Percentiles rank a stretch among this genome's conserved stretches.
Conservation (phyloP, 2,113 vertebrate species). For the Austrofundulus limnaeus region DNA sequence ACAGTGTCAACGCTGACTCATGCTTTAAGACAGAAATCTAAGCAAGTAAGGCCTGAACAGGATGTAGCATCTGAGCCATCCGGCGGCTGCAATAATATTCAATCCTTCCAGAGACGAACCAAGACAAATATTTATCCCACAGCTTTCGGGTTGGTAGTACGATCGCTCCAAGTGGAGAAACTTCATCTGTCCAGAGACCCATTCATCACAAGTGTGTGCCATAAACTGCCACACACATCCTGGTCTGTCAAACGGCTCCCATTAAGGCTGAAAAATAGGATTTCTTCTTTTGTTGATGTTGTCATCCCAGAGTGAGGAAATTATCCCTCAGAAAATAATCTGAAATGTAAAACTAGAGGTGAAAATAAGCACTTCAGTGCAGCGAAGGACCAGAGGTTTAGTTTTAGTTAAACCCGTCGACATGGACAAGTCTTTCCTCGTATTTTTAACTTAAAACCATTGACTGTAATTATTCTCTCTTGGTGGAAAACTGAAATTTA, state of each 20-base stretch:
- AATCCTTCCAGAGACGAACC: slow-evolving; percentile 43
- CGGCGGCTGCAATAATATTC: slow-evolving; percentile 44
- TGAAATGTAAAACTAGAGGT: not conserved
- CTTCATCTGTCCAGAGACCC: slow-evolving; percentile 42
- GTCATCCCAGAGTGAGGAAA: slow-evolving; percentile 2
- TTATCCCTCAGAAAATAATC: too few relatives aligned
- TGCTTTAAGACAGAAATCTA: too few relatives aligned
- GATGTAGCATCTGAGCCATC: slow-evolving; percentile 27
- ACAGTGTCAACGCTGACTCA: slow-evolving; percentile 6
- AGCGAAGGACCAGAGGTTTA: too few relatives aligned
- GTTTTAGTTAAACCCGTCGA: too few relatives aligned
- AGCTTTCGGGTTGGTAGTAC: slow-evolving; percentile 21
- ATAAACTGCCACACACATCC: not conserved
- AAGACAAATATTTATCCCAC: slow-evolving; percentile 62
- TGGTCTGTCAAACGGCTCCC: slow-evolving; percentile 3
- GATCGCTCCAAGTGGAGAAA: slow-evolving; percentile 31
- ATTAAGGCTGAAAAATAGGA: not conserved
- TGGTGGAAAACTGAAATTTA: too few relatives aligned
- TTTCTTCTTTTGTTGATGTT: not conserved
- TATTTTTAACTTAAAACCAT: too few relatives aligned
- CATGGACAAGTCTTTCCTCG: too few relatives aligned
- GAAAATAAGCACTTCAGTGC: too few relatives aligned
- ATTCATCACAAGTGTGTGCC: slow-evolving; percentile 56
- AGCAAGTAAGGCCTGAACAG: not conserved
- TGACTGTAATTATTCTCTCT: too few relatives aligned